A percentile compares a stretch with the other conserved stretches of the same genome.
These are phyloP conservation scores for Pocillopora meandrina DNA, from an alignment of 92 coral and sea anemone genomes.

Conservation along the genomic window DNA sequence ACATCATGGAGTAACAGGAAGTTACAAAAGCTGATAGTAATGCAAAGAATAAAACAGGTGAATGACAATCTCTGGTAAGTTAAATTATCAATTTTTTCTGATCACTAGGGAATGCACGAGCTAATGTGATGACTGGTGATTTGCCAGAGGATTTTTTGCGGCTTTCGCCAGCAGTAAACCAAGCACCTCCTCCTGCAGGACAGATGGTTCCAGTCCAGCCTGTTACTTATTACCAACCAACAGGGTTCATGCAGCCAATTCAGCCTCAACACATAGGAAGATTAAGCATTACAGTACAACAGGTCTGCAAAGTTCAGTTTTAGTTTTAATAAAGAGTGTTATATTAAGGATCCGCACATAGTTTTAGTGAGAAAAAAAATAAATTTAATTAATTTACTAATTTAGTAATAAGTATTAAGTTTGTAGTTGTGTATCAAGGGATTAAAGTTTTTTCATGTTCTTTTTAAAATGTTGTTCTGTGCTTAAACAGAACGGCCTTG, in stretches of 20 bases:
- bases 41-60: too few relatives aligned
- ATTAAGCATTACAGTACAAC: conserved; percentile 84
- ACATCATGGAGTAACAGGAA: too few relatives aligned
- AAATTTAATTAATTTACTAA: too few relatives aligned
- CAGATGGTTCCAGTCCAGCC: conserved; percentile 73
- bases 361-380: too few relatives aligned
- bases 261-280: conserved; percentile 58
- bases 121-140: conserved; percentile 90
- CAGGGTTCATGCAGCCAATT: conserved; percentile 33
- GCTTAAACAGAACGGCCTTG: too few relatives aligned
- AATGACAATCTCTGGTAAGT: too few relatives aligned
- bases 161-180: conserved; percentile 62
- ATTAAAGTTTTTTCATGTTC: too few relatives aligned
- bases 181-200: conserved; percentile 43
- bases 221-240: conserved; percentile 26
- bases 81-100: neutral
- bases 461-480: too few relatives aligned
- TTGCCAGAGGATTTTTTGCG: conserved; percentile 90
- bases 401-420: too few relatives aligned
- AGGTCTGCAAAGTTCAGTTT: conserved; percentile 51
- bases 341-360: too few relatives aligned
- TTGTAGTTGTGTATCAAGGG: too few relatives aligned
- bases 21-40: neutral
- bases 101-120: conserved; percentile 45
- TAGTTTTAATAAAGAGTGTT: too few relatives aligned